Evolutionary conservation across 2,113 vertebrate species (phyloP), one percentile per base, ranked within the genome.

Genomic region (Anthoscopus minutus): DNA sequence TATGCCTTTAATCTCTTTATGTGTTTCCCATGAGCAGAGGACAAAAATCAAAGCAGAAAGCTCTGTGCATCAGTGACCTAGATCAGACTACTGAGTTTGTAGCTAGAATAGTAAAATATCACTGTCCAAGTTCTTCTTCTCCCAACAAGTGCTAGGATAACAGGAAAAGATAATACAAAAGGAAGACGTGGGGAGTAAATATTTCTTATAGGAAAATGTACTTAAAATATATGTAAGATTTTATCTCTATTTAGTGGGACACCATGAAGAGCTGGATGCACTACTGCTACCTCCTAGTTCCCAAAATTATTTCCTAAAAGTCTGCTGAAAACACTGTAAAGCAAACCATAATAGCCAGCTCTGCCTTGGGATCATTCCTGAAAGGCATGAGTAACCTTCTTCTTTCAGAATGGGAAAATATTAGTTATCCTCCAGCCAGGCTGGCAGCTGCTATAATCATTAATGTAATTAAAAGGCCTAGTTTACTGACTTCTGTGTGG

Each of bases 1-100:
- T 92, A 97, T 96, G 69, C 89, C 70, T 95, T 93, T 95, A 95
- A 91, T 96, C 66, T 92, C 83, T 82, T 91, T 80, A 86, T 56
- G 66, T 56, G 40, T 91, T 62, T 95, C 93, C 94, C 80, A 67
- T 45, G 74, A 95, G 84, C 58, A 86, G 62, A 77, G 50, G 70
- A 69, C 86, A 94, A 88, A 96, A 94, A 92, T 92, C 78, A 81
- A 92, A 90, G 66, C 0, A 7, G 70, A 88, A 89, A 94, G 37
- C 72, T 51, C 81, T 80, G 42, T 77, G 69, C 85, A 89, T 82
- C 80, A 28, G 47, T 90, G 92, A 92, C 80, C 88, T 90, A 95
- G 81, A 96, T 95, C 86, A 90, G 69, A 47, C 54, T 81, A 42
- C 15, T 6, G 64, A 84, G 28, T 48, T 80, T 7, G 6, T 61